Percentiles rank a stretch among this genome's conserved stretches.
Evolutionary conservation across 2,888 invertebrate genomes (phyloP).

Genomic region (Agonopterix alstromeriana): DNA sequence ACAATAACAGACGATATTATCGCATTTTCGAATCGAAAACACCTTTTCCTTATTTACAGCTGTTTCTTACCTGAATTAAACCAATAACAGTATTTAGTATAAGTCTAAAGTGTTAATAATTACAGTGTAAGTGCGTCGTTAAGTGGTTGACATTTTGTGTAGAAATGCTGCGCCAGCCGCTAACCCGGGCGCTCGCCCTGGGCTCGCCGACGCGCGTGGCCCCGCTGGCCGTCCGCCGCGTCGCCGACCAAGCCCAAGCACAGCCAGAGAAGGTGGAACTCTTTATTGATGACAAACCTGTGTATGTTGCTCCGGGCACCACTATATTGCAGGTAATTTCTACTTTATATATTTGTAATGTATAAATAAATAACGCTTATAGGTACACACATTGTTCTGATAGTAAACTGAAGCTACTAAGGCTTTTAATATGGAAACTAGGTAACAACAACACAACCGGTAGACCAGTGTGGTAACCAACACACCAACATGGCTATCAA

Average conservation of each 20-base stretch:
- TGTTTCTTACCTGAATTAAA: too few species aligned
- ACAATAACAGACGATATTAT: constrained; percentile 55
- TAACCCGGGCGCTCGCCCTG: constrained; percentile 80
- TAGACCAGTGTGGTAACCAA: too few species aligned
- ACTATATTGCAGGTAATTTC: constrained; percentile 92
- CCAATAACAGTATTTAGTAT: too few species aligned
- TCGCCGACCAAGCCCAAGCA: constrained; percentile 64
- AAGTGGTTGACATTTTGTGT: constrained; percentile 27
- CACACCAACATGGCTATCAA: too few species aligned
- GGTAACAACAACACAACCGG: too few species aligned
- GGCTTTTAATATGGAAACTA: too few species aligned
- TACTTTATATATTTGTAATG: background rate
- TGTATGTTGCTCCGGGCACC: constrained; percentile 95
- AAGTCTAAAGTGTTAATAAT: constrained; percentile 6
- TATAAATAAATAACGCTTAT: background rate
- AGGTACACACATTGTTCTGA: too few species aligned
- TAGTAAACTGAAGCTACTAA: too few species aligned
- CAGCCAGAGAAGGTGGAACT: constrained; percentile 92
- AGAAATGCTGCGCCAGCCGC: constrained; percentile 87
- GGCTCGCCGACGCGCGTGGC: constrained; percentile 54
- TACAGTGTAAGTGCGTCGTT: background rate
- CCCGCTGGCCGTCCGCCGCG: constrained; percentile 60
- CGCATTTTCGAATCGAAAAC: constrained; percentile 17
- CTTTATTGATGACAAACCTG: constrained; percentile 97
- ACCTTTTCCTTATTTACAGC: too few species aligned